These are phyloP conservation scores for Junco hyemalis DNA, from an alignment of 2,113 vertebrate species.

Conservation along the genomic window DNA sequence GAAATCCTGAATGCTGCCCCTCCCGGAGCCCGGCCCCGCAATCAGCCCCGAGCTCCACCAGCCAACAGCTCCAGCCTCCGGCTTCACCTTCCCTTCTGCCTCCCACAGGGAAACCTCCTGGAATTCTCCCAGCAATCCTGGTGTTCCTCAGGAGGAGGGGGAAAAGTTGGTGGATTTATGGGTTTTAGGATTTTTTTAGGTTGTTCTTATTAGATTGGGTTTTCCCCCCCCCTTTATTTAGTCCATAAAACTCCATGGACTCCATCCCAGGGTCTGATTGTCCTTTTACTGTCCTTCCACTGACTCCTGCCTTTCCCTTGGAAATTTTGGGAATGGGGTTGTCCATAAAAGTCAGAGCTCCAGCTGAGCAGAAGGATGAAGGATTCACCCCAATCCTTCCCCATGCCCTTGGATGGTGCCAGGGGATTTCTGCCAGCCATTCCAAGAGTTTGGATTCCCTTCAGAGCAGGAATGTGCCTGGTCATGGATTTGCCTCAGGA, in stretches of 20 bases:
- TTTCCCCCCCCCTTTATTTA: rapidly evolving
- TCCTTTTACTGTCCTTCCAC: neutral
- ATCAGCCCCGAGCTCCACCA: neutral
- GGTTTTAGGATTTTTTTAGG: rapidly evolving
- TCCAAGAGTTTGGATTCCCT: neutral
- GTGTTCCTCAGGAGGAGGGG: neutral
- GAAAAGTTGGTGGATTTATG: neutral
- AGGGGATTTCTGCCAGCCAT: neutral
- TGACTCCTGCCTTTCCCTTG: neutral
- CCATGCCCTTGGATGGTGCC: neutral
- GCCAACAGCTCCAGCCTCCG: neutral
- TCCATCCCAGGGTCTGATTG: neutral
- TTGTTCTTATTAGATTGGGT: neutral
- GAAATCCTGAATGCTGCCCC: constrained; percentile 4
- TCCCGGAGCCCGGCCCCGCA: neutral
- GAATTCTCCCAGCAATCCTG: neutral
- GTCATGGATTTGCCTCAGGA: neutral
- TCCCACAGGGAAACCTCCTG: neutral
- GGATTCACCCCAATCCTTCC: neutral
- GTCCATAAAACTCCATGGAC: neutral
- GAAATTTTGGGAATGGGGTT: neutral
- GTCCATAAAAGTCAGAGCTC: neutral
- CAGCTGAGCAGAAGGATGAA: neutral
- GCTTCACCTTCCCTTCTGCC: constrained; percentile 32
- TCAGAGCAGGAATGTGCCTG: neutral